phyloP scores from a whole-genome alignment of 2,797 vertebrate genomes.

The Lepilemur septentrionalis region DNA sequence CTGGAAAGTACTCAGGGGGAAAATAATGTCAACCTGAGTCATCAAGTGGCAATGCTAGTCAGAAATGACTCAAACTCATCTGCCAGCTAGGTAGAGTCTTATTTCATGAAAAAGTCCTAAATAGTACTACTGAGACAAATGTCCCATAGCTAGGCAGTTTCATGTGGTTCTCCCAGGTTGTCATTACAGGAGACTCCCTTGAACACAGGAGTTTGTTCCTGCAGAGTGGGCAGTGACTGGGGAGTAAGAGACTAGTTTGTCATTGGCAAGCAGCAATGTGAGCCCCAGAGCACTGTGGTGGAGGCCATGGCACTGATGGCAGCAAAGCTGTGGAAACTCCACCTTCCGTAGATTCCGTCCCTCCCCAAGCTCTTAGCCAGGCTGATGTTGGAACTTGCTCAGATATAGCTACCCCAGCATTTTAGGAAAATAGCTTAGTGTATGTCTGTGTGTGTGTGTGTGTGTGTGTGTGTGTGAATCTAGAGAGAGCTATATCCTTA shows the following conservation, averaged over 20 bases:
- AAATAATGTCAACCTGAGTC: background rate
- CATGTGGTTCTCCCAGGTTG: background rate
- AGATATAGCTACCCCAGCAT: background rate
- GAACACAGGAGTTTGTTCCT: background rate
- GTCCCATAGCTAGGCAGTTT: background rate
- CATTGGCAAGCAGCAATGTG: background rate
- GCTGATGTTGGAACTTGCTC: background rate
- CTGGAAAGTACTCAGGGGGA: background rate
- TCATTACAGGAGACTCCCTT: background rate
- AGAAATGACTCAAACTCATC: background rate
- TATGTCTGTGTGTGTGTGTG: background rate
- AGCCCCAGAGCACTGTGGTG: background rate
- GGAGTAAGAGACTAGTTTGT: background rate
- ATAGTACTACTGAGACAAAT: background rate
- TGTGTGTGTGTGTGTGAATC: background rate
- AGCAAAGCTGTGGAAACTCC: background rate
- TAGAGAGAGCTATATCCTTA: background rate
- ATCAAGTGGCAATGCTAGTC: background rate
- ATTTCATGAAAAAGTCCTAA: background rate
- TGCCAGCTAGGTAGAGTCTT: background rate
- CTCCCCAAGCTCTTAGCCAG: background rate
- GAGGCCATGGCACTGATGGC: background rate
- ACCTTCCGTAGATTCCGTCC: background rate
- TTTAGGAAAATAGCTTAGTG: background rate
- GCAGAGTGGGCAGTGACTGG: background rate